Conservation (phyloP, 2,113 vertebrate species). For the Hippocampus barbouri region DNA sequence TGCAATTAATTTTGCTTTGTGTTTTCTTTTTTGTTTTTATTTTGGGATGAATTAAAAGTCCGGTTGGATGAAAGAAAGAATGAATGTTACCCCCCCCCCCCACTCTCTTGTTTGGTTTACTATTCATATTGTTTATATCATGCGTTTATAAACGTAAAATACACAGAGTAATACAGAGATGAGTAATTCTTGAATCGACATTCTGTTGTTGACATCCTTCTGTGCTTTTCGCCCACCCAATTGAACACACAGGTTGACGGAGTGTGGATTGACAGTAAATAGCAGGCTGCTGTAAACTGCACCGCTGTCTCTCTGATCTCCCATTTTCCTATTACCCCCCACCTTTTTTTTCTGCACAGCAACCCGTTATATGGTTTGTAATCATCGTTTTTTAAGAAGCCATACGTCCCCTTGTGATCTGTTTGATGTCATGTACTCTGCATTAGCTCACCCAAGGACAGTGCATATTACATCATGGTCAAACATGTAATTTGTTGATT, state of each 20-base stretch:
- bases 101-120: background rate
- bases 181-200: conserved; percentile 23
- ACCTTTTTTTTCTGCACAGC: conserved; percentile 24
- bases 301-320: conserved; percentile 50
- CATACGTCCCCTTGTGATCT: conserved; percentile 23
- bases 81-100: too few relatives aligned
- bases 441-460: conserved; percentile 21
- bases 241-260: conserved; percentile 60
- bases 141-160: background rate
- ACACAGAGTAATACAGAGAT: conserved; percentile 10
- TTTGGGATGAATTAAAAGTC: too few relatives aligned
- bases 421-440: conserved; percentile 45
- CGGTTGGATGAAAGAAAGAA: too few relatives aligned
- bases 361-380: conserved; percentile 45
- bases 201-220: conserved; percentile 8
- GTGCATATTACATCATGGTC: background rate
- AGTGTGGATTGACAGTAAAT: conserved; percentile 51
- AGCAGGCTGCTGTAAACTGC: conserved; percentile 50
- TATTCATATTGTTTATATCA: background rate
- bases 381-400: conserved; percentile 38
- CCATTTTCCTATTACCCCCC: conserved; percentile 33
- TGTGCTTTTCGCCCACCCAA: conserved; percentile 14
- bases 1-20: too few relatives aligned
- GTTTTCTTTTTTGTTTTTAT: too few relatives aligned
- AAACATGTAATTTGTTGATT: background rate